A percentile compares a stretch with the other conserved stretches of the same genome.
Conservation (phyloP, 2,888 invertebrate species). For the Drosophila neotestacea region DNA sequence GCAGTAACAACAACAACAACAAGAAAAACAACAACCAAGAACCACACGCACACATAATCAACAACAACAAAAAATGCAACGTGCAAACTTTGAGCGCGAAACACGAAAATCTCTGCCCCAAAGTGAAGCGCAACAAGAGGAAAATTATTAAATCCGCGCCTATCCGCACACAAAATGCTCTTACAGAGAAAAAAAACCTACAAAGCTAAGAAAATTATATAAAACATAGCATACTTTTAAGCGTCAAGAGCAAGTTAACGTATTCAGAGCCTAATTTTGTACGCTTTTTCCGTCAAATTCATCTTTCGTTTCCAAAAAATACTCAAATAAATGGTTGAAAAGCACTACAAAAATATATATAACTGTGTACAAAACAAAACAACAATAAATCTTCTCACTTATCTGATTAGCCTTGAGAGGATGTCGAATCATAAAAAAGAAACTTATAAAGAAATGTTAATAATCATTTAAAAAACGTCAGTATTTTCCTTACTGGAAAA, state of each 20-base stretch:
- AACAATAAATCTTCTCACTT: too few species aligned
- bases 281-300: too few species aligned
- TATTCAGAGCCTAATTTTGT: too few species aligned
- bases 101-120: constrained; percentile 71
- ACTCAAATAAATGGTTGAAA: too few species aligned
- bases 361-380: too few species aligned
- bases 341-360: neutral
- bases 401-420: too few species aligned
- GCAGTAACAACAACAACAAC: constrained; percentile 12
- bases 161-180: constrained; percentile 32
- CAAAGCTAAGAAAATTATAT: neutral
- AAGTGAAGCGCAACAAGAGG: constrained; percentile 67
- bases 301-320: too few species aligned
- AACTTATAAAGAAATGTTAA: too few species aligned
- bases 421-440: neutral
- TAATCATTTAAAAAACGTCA: too few species aligned
- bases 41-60: constrained; percentile 16
- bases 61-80: constrained; percentile 7
- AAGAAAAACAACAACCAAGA: constrained; percentile 6
- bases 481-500: too few species aligned
- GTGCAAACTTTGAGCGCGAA: constrained; percentile 61
- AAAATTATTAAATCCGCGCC: neutral
- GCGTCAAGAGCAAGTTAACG: neutral
- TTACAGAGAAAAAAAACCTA: neutral
- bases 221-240: constrained; percentile 5